These are phyloP conservation scores for Orius laevigatus DNA, from an alignment of 1,140 invertebrate genomes.

Conservation along the genomic window DNA sequence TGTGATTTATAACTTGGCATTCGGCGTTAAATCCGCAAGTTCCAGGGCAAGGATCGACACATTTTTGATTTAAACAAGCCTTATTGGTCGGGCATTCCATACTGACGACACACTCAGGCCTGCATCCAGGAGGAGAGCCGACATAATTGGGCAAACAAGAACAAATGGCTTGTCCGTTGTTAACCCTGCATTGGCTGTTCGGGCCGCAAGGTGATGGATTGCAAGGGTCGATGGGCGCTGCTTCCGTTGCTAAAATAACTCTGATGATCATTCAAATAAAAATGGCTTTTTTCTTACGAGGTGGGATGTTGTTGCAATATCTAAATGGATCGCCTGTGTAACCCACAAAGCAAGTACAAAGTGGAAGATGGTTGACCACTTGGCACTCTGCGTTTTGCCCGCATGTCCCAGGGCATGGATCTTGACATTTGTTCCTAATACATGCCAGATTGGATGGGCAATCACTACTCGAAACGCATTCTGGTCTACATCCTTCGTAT, in stretches of 20 bases:
- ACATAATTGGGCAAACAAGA: constrained; percentile 50
- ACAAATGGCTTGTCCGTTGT: constrained; percentile 51
- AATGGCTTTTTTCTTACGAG: constrained; percentile 9
- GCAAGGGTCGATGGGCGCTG: constrained; percentile 33
- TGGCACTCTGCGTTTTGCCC: constrained; percentile 56
- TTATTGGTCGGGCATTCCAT: constrained; percentile 50
- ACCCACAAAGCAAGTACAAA: constrained; percentile 48
- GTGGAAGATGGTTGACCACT: constrained; percentile 51
- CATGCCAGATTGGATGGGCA: constrained; percentile 51
- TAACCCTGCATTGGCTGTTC: constrained; percentile 54
- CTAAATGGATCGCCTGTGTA: constrained; percentile 55
- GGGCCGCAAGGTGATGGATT: constrained; percentile 56
- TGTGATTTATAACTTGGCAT: constrained; percentile 48
- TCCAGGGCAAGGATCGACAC: constrained; percentile 59
- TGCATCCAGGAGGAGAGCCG: constrained; percentile 55
- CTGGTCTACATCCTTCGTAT: constrained; percentile 53
- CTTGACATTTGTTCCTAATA: constrained; percentile 47
- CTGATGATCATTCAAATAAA: not conserved
- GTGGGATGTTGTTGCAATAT: constrained; percentile 36
- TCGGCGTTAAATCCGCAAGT: constrained; percentile 55
- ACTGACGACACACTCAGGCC: constrained; percentile 58
- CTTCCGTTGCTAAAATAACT: constrained; percentile 19
- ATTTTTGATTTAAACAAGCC: constrained; percentile 62
- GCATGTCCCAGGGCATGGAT: constrained; percentile 55
- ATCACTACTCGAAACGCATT: constrained; percentile 52